A percentile compares a stretch with the other conserved stretches of the same genome.
These are phyloP conservation scores for Acrocephalus scirpaceus DNA, from an alignment of 2,797 vertebrate genomes.

Conservation along the genomic window DNA sequence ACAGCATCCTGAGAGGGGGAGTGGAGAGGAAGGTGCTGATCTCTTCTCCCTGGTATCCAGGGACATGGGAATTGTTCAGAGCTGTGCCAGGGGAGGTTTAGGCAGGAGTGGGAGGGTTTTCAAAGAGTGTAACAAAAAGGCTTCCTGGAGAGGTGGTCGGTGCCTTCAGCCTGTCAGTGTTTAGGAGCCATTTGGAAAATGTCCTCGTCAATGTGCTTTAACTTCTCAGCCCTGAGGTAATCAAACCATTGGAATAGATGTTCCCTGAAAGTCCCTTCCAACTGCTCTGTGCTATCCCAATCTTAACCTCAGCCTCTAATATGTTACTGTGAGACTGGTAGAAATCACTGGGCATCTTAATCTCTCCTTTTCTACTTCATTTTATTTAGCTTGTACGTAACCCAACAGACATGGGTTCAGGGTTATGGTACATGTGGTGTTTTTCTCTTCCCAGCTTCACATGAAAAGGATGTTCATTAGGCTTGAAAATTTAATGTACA, in stretches of 20 bases:
- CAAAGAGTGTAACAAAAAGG: neutral
- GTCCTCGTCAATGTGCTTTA: neutral
- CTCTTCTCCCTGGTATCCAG: neutral
- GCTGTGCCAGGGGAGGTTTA: neutral
- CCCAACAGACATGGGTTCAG: neutral
- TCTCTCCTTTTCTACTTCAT: neutral
- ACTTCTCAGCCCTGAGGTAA: neutral
- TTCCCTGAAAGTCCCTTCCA: neutral
- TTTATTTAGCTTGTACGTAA: neutral
- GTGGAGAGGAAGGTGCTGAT: neutral
- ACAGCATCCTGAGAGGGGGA: neutral
- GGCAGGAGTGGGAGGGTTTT: neutral
- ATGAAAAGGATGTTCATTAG: neutral
- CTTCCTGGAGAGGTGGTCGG: accelerated
- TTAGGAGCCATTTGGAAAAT: neutral
- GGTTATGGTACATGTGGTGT: neutral
- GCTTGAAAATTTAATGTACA: neutral
- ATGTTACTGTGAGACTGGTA: neutral
- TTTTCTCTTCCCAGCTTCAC: neutral
- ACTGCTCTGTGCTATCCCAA: neutral
- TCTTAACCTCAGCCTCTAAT: neutral
- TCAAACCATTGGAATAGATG: neutral
- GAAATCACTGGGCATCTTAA: neutral
- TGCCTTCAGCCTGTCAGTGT: neutral
- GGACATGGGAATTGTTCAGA: neutral